phyloP scores from a whole-genome alignment of 1,140 invertebrate species.

The Tetragonula clypearis region DNA sequence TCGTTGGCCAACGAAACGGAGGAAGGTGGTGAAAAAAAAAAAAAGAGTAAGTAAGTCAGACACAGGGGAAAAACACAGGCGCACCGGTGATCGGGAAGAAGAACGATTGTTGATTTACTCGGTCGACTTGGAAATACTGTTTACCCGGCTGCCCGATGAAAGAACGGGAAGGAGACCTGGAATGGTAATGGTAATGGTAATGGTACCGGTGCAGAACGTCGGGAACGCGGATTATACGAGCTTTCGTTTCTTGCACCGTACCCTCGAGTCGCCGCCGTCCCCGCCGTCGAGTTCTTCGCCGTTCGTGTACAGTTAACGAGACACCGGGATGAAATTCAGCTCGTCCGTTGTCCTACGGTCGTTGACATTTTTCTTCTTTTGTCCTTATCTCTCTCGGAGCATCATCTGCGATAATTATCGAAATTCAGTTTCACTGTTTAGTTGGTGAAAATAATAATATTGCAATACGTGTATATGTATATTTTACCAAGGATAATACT shows the following conservation, averaged over 20 bases:
- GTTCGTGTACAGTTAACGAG: constrained; percentile 71
- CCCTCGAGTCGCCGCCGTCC: constrained; percentile 11
- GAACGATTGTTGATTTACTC: constrained; percentile 62
- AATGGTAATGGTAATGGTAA: constrained; percentile 62
- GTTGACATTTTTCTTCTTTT: constrained; percentile 39
- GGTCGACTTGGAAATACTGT: constrained; percentile 52
- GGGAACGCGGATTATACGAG: constrained; percentile 63
- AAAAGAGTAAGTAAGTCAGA: constrained; percentile 5
- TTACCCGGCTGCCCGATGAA: constrained; percentile 34
- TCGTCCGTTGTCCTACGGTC: constrained; percentile 58
- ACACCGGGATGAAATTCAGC: constrained; percentile 65
- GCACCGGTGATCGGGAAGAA: constrained; percentile 31
- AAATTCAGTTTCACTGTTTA: neutral
- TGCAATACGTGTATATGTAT: too few relatives aligned
- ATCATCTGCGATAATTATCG: neutral
- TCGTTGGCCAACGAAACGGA: constrained; percentile 6
- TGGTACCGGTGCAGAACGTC: constrained; percentile 64
- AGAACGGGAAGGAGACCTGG: constrained; percentile 47
- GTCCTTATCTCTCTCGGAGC: neutral
- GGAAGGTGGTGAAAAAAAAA: constrained; percentile 1
- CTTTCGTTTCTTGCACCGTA: constrained; percentile 68
- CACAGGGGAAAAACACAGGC: constrained; percentile 41
- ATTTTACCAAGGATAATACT: neutral
- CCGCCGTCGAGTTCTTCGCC: constrained; percentile 48
- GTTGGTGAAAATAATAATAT: neutral